A percentile compares a stretch with the other conserved stretches of the same genome.
Evolutionary conservation across 2,113 vertebrate genomes (phyloP).

Genomic region (Paramormyrops kingsleyae): DNA sequence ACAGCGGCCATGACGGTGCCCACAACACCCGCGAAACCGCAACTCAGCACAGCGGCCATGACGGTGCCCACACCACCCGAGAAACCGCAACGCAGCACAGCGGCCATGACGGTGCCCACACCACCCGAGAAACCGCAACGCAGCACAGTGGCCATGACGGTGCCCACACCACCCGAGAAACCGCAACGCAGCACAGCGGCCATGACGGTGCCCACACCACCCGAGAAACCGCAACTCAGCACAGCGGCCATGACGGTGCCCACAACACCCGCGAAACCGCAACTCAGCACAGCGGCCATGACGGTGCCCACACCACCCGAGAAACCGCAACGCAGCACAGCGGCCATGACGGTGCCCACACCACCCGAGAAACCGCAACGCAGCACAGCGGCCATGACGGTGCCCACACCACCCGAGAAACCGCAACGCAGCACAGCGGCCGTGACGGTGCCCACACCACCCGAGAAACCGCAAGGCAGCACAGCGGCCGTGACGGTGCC

Average conservation of each 20-base stretch:
- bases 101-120: constrained; percentile 7
- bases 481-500: too few species aligned
- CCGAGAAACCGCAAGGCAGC: too few species aligned
- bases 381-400: too few species aligned
- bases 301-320: too few species aligned
- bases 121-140: constrained; percentile 45
- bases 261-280: constrained; percentile 43
- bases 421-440: too few species aligned
- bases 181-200: not conserved
- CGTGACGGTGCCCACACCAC: too few species aligned
- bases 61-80: constrained; percentile 38
- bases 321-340: too few species aligned
- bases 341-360: too few species aligned
- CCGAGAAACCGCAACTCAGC: constrained; percentile 38
- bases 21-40: constrained; percentile 37
- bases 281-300: too few species aligned
- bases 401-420: too few species aligned
- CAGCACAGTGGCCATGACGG: not conserved
- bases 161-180: constrained; percentile 47
- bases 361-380: too few species aligned
- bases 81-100: constrained; percentile 30
- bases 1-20: not conserved
- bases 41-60: too few species aligned
- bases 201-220: constrained; percentile 30
- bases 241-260: not conserved